Evolutionary conservation across 2,113 vertebrate genomes (phyloP).

Genomic region (Hippoglossus stenolepis): DNA sequence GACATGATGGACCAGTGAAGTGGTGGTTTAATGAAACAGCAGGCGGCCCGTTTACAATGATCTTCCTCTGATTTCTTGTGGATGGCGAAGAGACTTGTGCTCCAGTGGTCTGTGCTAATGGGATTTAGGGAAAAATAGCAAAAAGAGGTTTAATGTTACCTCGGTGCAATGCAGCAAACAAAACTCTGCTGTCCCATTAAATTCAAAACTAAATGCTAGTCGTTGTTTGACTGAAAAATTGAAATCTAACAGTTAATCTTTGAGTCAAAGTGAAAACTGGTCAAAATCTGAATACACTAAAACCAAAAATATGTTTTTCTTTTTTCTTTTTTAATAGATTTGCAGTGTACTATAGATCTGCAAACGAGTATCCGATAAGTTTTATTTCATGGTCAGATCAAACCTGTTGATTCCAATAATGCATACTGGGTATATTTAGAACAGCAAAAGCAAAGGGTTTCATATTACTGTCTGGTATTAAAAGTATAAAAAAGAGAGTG

Average conservation of each 20-base stretch:
- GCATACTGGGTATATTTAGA: no score
- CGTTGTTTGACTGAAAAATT: not conserved
- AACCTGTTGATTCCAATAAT: not conserved
- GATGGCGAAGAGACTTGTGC: conserved; percentile 5
- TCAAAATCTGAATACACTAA: no score
- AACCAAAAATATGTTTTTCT: no score
- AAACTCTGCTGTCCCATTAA: not conserved
- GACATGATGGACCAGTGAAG: not conserved
- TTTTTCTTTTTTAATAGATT: no score
- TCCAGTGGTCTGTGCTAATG: not conserved
- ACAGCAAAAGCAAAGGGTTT: no score
- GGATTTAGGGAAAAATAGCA: no score
- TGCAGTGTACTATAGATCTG: not conserved
- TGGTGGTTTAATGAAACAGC: conserved; percentile 38
- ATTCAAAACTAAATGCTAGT: no score
- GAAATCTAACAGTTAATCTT: no score
- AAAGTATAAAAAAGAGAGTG: not conserved
- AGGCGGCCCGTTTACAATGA: conserved; percentile 35
- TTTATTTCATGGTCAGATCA: not conserved
- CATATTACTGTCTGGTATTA: not conserved
- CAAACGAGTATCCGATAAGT: no score
- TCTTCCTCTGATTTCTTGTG: conserved; percentile 22
- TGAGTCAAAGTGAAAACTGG: no score
- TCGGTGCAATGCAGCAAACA: not conserved
- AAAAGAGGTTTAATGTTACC: not conserved